phyloP scores from a whole-genome alignment of 30 jellyfish, hydroid and myxozoan genomes.

The Cassiopea andromeda region DNA sequence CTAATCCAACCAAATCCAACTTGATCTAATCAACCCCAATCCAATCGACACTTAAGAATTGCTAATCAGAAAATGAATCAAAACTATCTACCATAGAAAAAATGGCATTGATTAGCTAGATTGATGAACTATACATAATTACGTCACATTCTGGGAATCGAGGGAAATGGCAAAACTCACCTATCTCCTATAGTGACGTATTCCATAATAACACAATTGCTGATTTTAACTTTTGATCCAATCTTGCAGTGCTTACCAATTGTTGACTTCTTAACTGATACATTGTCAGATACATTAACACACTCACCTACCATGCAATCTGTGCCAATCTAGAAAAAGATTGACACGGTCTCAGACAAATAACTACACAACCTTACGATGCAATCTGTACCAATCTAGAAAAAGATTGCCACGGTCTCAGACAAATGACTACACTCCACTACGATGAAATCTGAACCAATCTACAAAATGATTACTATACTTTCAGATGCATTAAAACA shows the following conservation, averaged over 20 bases:
- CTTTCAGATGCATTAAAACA: conserved; percentile 66
- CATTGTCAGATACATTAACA: conserved; percentile 67
- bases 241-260: conserved; percentile 89
- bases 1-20: too few relatives aligned
- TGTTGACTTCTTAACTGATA: conserved; percentile 76
- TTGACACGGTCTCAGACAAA: conserved; percentile 73
- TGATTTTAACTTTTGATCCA: conserved; percentile 89
- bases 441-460: conserved; percentile 88
- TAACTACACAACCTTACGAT: conserved; percentile 80
- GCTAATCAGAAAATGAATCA: too few relatives aligned
- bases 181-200: conserved; percentile 86
- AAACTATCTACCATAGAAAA: too few relatives aligned
- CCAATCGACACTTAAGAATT: too few relatives aligned
- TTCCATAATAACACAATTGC: conserved; percentile 92
- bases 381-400: conserved; percentile 91
- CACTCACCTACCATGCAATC: conserved; percentile 94
- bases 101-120: not conserved
- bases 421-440: conserved; percentile 81
- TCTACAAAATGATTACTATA: conserved; percentile 60
- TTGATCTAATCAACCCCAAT: too few relatives aligned
- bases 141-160: not conserved
- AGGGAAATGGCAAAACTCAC: conserved; percentile 16
- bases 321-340: conserved; percentile 73
- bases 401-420: conserved; percentile 54
- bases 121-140: not conserved